Conservation (phyloP, 2,113 vertebrate genomes). For the Psittacus erithacus region DNA sequence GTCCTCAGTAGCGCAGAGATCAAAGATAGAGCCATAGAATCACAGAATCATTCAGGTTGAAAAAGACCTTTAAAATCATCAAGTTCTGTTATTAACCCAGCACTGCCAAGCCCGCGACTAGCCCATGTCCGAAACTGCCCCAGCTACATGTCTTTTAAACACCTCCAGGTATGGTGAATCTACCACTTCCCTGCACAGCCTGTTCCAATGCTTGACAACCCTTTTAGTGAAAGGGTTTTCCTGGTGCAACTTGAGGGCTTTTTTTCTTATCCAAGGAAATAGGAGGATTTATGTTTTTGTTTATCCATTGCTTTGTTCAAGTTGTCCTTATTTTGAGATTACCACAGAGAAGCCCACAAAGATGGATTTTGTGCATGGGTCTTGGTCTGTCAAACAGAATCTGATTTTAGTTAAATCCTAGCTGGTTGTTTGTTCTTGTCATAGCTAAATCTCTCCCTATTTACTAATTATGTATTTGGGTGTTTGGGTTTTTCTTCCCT, state of each 20-base stretch:
- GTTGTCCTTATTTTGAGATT: not conserved
- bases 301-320: not conserved
- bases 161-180: not conserved
- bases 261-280: not conserved
- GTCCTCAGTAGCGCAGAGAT: not conserved
- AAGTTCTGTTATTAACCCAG: not conserved
- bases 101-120: not conserved
- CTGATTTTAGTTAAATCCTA: not conserved
- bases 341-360: not conserved
- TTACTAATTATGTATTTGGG: not conserved
- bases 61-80: not conserved
- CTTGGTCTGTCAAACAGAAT: not conserved
- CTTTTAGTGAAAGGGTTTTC: not conserved
- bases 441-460: not conserved
- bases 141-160: not conserved
- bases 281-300: not conserved
- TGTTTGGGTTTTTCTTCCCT: not conserved
- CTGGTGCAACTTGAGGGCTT: not conserved
- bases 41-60: not conserved
- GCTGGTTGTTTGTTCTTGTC: not conserved
- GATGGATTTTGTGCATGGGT: rapidly evolving
- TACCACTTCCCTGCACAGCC: not conserved
- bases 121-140: not conserved
- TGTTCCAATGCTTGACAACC: not conserved
- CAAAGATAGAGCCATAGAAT: not conserved